Percentiles rank a stretch among this genome's conserved stretches.
These are phyloP conservation scores for Pantherophis vulpinus DNA, from an alignment of 2,797 vertebrate genomes.

Conservation along the genomic window DNA sequence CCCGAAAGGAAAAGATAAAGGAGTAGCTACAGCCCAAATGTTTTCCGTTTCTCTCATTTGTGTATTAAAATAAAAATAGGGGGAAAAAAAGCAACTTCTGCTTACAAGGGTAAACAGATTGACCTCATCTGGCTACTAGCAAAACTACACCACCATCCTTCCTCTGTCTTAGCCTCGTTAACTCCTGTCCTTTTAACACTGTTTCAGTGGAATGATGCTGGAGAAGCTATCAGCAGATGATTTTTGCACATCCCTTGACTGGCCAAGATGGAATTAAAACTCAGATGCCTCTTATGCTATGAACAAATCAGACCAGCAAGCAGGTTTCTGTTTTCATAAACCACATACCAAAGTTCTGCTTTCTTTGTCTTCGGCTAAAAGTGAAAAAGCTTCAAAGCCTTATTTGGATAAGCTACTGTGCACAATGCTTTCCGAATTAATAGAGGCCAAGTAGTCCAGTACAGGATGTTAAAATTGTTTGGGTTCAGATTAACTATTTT, in stretches of 20 bases:
- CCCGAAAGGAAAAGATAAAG: neutral
- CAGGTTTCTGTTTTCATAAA: neutral
- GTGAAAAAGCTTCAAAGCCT: neutral
- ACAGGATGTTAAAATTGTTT: neutral
- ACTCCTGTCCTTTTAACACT: neutral
- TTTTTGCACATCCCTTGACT: neutral
- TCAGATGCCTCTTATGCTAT: neutral
- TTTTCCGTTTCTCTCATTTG: neutral
- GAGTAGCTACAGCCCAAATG: neutral
- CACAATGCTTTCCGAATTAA: neutral
- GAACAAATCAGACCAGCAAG: neutral
- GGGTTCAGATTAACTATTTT: neutral
- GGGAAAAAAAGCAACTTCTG: neutral
- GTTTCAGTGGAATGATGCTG: neutral
- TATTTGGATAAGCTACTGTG: slow-evolving; percentile 17
- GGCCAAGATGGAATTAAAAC: neutral
- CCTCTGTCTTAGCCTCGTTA: neutral
- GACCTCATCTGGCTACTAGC: neutral
- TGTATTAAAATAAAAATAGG: neutral
- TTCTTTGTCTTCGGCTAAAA: neutral
- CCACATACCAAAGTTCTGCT: neutral
- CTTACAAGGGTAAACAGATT: neutral
- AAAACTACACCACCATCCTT: neutral
- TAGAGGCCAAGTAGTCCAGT: slow-evolving; percentile 8
- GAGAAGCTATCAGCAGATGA: neutral